Evolutionary conservation across 2,888 invertebrate genomes (phyloP).

Genomic region (Plebejus anna): DNA sequence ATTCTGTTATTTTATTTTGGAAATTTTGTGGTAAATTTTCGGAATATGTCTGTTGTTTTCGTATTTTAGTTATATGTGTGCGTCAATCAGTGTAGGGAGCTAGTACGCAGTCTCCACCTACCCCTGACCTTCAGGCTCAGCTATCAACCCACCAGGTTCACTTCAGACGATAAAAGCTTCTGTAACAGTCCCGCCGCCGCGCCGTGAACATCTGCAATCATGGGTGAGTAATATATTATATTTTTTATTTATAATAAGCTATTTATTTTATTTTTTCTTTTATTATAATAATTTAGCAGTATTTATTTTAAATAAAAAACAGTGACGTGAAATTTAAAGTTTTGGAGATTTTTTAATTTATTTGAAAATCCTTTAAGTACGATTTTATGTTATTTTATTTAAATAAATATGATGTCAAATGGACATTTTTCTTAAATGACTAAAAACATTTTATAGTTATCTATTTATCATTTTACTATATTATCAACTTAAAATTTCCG

Average conservation of each 20-base stretch:
- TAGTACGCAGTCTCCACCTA: conserved; percentile 8
- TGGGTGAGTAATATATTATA: neutral
- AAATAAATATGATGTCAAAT: too few relatives aligned
- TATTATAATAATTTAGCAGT: too few relatives aligned
- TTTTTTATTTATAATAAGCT: neutral
- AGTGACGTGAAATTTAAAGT: neutral
- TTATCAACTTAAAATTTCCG: neutral
- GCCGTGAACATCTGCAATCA: neutral
- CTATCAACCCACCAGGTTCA: neutral
- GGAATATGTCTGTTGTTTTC: neutral
- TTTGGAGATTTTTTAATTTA: neutral
- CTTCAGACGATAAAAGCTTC: neutral
- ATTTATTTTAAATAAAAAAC: neutral
- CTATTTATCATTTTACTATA: neutral
- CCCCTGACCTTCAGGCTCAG: neutral
- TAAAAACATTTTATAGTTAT: too few relatives aligned
- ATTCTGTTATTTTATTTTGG: neutral
- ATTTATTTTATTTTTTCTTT: neutral
- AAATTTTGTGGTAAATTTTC: neutral
- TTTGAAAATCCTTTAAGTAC: too few relatives aligned
- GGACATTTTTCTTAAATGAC: too few relatives aligned
- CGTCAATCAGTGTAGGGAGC: neutral
- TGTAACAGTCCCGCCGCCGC: neutral
- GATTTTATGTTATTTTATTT: too few relatives aligned
- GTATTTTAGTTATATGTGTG: neutral